These are phyloP conservation scores for Eledone cirrhosa DNA, from an alignment of 2,888 invertebrate genomes.

Conservation along the genomic window DNA sequence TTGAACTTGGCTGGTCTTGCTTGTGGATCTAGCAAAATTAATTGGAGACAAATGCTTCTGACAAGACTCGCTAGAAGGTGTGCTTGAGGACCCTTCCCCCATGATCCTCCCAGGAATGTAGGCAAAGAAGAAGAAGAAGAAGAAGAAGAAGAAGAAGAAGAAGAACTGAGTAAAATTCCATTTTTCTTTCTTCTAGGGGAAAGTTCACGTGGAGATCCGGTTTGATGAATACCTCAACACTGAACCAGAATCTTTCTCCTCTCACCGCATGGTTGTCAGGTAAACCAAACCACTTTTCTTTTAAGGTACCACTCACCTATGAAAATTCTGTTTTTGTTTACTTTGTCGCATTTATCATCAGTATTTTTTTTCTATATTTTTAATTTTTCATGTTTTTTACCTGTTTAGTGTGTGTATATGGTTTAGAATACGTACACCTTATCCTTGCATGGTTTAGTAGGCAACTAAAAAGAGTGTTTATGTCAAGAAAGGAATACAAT, in stretches of 20 bases:
- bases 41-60: no score
- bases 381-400: not conserved
- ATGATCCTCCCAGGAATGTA: no score
- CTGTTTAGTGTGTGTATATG: not conserved
- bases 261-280: conserved; percentile 69
- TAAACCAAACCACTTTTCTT: conserved; percentile 44
- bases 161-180: no score
- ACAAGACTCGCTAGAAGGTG: no score
- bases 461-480: not conserved
- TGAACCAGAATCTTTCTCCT: conserved; percentile 56
- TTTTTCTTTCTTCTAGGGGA: conserved; percentile 67
- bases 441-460: not conserved
- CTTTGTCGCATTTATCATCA: no score
- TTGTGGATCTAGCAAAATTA: no score
- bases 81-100: no score
- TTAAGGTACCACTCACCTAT: not conserved
- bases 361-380: no score
- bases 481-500: not conserved
- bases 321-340: no score
- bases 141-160: no score
- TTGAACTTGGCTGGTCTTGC: no score
- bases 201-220: conserved; percentile 84
- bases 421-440: not conserved
- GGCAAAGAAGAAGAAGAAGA: no score
- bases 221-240: conserved; percentile 73